Conservation (phyloP, 2,113 vertebrate species). For the human (Homo sapiens) region GRCh38 chr1:46142001-46142500, state of each 20-base stretch:
- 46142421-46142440: no score
- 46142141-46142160: background rate
- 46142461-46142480: no score
- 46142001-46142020: background rate
- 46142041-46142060: background rate
- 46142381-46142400: background rate
- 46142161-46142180: background rate
- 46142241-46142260: background rate
- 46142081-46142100: background rate
- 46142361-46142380: background rate
- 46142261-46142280: background rate
- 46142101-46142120: background rate
- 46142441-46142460: no score
- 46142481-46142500: no score
- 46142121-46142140: background rate
- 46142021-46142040: background rate
- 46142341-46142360: background rate
- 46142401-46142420: background rate
- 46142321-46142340: background rate
- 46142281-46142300: background rate
- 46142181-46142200: background rate
- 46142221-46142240: background rate
- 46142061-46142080: background rate
- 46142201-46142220: background rate
- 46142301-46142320: conserved; percentile 28